Conservation (phyloP, 2,888 invertebrate species). For the Ectobius pallidus region DNA sequence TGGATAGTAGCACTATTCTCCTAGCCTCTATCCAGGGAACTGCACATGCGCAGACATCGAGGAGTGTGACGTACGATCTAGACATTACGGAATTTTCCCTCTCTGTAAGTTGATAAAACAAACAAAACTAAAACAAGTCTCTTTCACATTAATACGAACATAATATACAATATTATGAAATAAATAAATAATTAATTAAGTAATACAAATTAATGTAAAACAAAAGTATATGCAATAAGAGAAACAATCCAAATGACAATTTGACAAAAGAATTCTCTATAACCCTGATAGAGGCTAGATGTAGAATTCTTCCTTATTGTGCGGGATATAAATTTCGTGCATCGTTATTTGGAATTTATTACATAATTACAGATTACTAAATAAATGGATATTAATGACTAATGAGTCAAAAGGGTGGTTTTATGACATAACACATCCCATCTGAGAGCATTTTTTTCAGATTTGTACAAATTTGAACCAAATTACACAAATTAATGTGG, state of each 20-base stretch:
- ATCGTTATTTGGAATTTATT: not conserved
- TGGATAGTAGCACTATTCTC: conserved; percentile 17
- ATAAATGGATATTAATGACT: no score
- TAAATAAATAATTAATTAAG: no score
- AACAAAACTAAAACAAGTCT: not conserved
- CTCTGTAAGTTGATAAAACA: conserved; percentile 26
- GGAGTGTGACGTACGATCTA: conserved; percentile 32
- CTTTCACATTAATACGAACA: not conserved
- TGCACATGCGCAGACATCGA: conserved; percentile 35
- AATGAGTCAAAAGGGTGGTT: no score
- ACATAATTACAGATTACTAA: no score
- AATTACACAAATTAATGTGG: no score
- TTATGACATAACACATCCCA: no score
- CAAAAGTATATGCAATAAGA: no score
- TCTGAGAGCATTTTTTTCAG: no score
- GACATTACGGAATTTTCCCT: conserved; percentile 38
- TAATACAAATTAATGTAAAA: no score
- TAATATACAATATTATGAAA: not conserved
- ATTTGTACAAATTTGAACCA: no score
- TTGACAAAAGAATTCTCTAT: not conserved
- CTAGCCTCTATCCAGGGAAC: conserved; percentile 40
- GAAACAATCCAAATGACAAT: no score
- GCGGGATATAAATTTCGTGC: conserved; percentile 6
- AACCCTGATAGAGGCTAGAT: conserved; percentile 10
- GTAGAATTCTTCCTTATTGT: not conserved